Evolutionary conservation across 2,113 vertebrate species (phyloP).

Genomic region (Entosphenus tridentatus): DNA sequence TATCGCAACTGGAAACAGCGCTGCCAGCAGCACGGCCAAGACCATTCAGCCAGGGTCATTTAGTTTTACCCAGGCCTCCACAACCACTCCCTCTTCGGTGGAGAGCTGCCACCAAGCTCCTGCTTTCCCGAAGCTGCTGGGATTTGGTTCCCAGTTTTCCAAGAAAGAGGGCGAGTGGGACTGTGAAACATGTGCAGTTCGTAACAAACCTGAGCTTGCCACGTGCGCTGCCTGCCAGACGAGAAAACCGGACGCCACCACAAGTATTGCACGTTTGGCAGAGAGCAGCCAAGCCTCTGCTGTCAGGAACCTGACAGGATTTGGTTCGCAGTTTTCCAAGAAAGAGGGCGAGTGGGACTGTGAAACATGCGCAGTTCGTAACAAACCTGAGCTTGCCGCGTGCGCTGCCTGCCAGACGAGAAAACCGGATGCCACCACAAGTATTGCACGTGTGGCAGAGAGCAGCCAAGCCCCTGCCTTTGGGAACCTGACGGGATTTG

Average conservation of each 20-base stretch:
- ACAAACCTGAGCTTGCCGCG: constrained; percentile 1
- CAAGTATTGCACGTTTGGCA: not conserved
- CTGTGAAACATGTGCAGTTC: not conserved
- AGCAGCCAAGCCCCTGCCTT: no score
- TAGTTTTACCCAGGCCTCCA: no score
- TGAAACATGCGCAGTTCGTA: constrained; percentile 6
- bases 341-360: constrained; percentile 8
- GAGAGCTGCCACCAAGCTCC: no score
- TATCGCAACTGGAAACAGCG: no score
- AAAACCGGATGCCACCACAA: not conserved
- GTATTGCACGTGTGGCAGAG: no score
- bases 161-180: not conserved
- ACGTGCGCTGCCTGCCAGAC: not conserved
- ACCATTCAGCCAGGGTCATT: no score
- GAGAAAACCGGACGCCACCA: not conserved
- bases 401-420: constrained; percentile 14
- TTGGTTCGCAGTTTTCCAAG: constrained; percentile 20
- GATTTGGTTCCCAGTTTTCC: constrained; percentile 12
- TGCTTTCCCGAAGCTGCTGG: not conserved
- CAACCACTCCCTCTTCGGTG: no score
- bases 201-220: not conserved
- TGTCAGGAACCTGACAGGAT: constrained; percentile 11
- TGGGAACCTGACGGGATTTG: constrained; percentile 11
- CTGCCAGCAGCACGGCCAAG: no score
- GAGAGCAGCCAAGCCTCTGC: no score